Base-by-base conservation (phyloP, 1,140 invertebrate species). In the Holotrichia oblita region DNA sequence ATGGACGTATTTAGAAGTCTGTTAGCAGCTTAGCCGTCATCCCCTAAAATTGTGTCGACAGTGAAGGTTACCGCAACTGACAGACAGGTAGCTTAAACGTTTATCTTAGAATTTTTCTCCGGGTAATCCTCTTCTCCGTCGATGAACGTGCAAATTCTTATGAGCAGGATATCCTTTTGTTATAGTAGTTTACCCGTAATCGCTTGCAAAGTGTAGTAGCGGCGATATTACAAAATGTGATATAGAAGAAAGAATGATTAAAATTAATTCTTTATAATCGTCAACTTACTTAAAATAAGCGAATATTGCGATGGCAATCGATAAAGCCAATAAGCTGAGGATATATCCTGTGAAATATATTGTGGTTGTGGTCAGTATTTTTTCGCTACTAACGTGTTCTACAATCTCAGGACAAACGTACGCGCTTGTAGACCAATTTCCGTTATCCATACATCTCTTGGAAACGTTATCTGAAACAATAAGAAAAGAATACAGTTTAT, bases 251-350 rank as follows among this genome's bases (percentile, higher is more conserved):
- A n/a, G n/a, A n/a, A n/a, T n/a, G n/a, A n/a, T n/a, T n/a, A n/a
- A n/a, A n/a, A n/a, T n/a, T n/a, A n/a, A n/a, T n/a, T n/a, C n/a
- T n/a, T n/a, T n/a, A n/a, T n/a, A n/a, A n/a, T n/a, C n/a, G n/a
- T n/a, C n/a, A 42, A 79, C 78, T 73, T 79, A 79, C 78, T 79
- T 79, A 55, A 61, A 79, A 40, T 76, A 79, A 6, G 75, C 17
- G 44, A 79, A 79, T 44, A 79, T 79, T 24, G 64, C 73, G n/a
- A 79, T 55, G 0, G 78, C 78, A 40, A 79, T 61, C 14, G 55
- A 55, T 40, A 79, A 69, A 8, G 78, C 78, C 6, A 79, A 10
- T 41, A 79, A 61, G 42, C 78, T 79, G n/a, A 79, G 73, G 44
- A 69, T 40, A 61, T 79, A 79, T 22, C 78, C 78, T 12, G 61